Conservation (phyloP, 2,888 invertebrate genomes). For the Folsomia manolachei region DNA sequence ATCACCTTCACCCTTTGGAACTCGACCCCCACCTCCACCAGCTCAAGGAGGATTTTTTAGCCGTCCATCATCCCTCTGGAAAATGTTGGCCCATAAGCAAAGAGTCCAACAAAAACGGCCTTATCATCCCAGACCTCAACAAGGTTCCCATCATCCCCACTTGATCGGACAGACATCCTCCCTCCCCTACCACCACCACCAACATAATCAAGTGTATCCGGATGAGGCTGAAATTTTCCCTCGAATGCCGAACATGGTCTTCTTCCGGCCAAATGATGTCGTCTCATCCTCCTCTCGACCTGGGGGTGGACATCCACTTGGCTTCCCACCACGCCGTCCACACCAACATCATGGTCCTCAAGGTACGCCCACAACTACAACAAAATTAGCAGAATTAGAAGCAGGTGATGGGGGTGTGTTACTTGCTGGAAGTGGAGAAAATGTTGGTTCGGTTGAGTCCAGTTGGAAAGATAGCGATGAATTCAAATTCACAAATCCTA, state of each 20-base stretch:
- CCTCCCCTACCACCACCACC: slow-evolving; percentile 31
- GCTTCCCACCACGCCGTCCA: slow-evolving; percentile 1
- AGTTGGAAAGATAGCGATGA: slow-evolving; percentile 41
- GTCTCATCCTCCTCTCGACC: slow-evolving; percentile 19
- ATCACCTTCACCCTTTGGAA: background rate
- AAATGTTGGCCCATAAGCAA: slow-evolving; percentile 44
- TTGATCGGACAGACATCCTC: slow-evolving; percentile 18
- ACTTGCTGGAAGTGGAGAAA: background rate
- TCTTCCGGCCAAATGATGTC: slow-evolving; percentile 46
- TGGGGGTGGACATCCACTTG: slow-evolving; percentile 11
- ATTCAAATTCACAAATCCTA: slow-evolving; percentile 32
- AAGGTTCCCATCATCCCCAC: slow-evolving; percentile 9
- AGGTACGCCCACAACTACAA: background rate
- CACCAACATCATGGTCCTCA: background rate
- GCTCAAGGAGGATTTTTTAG: slow-evolving; percentile 9
- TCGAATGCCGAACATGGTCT: slow-evolving; percentile 45
- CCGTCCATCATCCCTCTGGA: slow-evolving; percentile 41
- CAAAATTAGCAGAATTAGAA: background rate
- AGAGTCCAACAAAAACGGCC: slow-evolving; percentile 25
- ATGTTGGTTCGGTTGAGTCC: slow-evolving; percentile 35
- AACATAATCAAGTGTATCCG: slow-evolving; percentile 33
- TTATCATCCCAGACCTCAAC: slow-evolving; percentile 16
- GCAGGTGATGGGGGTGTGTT: background rate
- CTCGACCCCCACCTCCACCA: slow-evolving; percentile 24
- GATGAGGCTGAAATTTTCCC: slow-evolving; percentile 46